Evolutionary conservation across 2,797 vertebrate genomes (phyloP).

Genomic region (Enteromius treurensis): DNA sequence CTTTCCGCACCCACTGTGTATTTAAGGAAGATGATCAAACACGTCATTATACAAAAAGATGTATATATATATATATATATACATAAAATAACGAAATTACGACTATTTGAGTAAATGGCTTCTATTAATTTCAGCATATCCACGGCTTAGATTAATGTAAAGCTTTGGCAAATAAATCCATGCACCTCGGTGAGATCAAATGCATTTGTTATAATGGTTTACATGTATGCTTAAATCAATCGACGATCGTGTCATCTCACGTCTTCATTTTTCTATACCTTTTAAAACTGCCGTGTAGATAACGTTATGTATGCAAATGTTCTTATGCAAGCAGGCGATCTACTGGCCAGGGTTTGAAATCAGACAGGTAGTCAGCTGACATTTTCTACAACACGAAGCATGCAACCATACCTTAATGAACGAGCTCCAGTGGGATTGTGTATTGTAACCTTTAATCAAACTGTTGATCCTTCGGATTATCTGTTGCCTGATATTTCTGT

Average conservation of each 20-base stretch:
- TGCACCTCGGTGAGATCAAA: not conserved
- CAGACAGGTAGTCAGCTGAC: constrained; percentile 48
- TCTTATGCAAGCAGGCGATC: constrained; percentile 13
- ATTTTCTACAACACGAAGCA: constrained; percentile 35
- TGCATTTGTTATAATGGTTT: not conserved
- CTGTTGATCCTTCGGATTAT: constrained; percentile 37
- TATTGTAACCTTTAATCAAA: constrained; percentile 15
- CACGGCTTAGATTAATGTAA: not conserved
- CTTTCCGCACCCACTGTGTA: too few species aligned
- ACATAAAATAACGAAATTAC: not conserved
- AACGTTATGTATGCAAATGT: not conserved
- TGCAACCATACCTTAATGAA: constrained; percentile 41
- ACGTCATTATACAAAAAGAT: too few species aligned
- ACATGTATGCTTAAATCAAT: not conserved
- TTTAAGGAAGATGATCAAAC: too few species aligned
- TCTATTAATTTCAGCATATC: not conserved
- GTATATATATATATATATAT: too few species aligned
- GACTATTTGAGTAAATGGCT: too few species aligned
- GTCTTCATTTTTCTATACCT: not conserved
- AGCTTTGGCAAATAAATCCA: not conserved
- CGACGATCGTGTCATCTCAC: not conserved
- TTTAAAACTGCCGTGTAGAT: not conserved
- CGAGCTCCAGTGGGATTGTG: constrained; percentile 9
- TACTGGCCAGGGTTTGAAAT: constrained; percentile 3
- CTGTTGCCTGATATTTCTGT: constrained; percentile 15